Base-by-base conservation (phyloP, 2,888 invertebrate genomes). In the Papilio gigon region DNA sequence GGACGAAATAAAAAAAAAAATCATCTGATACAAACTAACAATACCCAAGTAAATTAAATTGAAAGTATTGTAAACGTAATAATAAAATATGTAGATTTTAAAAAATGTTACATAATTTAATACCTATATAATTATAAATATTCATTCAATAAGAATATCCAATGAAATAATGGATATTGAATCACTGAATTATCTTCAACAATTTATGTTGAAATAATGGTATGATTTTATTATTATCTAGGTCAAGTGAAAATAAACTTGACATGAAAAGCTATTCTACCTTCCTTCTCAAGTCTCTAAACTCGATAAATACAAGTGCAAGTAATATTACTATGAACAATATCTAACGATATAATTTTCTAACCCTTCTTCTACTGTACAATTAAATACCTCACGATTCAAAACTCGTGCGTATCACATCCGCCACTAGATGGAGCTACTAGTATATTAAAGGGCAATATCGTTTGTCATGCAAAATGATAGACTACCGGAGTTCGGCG, bases 221-320 rank as follows among this genome's bases (percentile, higher is more conserved):
- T 59, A 59, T 35, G 20, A 22, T 59, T 59, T 35, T 22, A 12
- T 17, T 22, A 12, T 17, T 20, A 25, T 40, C 22, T 14, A 60
- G 40, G 60, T 60, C 25, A 59, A 59, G 59, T 35, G 60, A 40
- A 35, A 37, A 40, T 40, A 60, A 37, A 40, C 25, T 60, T 14
- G 40, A 40, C 40, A 22, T 60, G 25, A 60, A 40, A 4, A 40
- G 37, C 37, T 25, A 25, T 35, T 59, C 37, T n/a, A 59, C 40
- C 20, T 37, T 22, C 17, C 37, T 37, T 25, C 25, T 60, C 12
- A 60, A 35, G 40, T 40, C 22, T 25, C 1, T 60, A 60, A 60
- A n/a, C 14, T 37, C 20, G 35, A 25, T 25, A 22, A 22, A 8
- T 44, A 20, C 8, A 20, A 20, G 20, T 44, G 20, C 44, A 44